A percentile compares a stretch with the other conserved stretches of the same genome.
phyloP scores from a whole-genome alignment of 2,113 vertebrate species.

The Channa argus region DNA sequence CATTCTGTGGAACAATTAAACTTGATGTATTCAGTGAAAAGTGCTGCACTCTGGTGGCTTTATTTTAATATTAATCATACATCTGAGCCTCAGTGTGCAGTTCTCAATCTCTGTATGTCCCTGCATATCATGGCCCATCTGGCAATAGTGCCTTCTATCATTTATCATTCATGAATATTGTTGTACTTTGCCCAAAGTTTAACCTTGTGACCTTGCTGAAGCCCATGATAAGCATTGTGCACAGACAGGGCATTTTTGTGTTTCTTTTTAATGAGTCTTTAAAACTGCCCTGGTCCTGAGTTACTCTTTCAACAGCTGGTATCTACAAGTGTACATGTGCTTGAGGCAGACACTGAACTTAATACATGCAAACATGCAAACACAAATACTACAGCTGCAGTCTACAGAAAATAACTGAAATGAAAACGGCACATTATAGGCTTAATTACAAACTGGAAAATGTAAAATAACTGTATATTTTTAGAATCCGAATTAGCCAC shows the following conservation, averaged over 20 bases:
- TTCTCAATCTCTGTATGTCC: neutral
- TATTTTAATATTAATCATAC: neutral
- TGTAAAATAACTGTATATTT: too few relatives aligned
- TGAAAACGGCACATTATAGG: too few relatives aligned
- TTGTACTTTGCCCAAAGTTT: conserved; percentile 1
- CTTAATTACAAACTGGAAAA: too few relatives aligned
- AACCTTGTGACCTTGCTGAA: conserved; percentile 31
- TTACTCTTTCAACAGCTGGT: conserved; percentile 38
- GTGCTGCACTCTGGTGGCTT: neutral
- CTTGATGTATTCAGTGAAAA: conserved; percentile 6
- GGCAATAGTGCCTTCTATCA: neutral
- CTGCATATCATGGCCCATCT: neutral
- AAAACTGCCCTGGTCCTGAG: conserved; percentile 40
- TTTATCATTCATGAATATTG: neutral
- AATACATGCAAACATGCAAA: neutral
- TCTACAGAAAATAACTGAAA: too few relatives aligned
- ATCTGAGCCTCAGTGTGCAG: neutral
- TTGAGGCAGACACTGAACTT: neutral
- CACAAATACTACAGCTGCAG: neutral
- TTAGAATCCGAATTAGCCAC: too few relatives aligned
- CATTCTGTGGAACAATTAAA: neutral
- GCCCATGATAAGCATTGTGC: neutral
- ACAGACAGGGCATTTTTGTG: neutral
- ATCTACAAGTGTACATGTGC: neutral
- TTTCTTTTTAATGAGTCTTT: conserved; percentile 40